phyloP scores from a whole-genome alignment of 2,113 vertebrate genomes.

The Anolis carolinensis region DNA sequence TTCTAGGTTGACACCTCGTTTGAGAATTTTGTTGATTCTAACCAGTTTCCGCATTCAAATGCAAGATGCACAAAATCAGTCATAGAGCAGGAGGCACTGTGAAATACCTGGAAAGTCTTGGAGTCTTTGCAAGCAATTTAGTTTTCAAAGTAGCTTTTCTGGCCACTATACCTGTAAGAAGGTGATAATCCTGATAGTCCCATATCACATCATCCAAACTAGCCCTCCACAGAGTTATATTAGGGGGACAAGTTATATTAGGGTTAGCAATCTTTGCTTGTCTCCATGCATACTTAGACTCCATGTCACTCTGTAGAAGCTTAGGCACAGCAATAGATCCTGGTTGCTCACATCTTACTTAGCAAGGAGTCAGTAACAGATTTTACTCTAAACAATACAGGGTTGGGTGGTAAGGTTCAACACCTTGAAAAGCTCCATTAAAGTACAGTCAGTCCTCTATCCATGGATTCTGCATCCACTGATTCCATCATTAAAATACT shows the following conservation, averaged over 20 bases:
- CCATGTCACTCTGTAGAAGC: no score
- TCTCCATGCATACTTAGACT: no score
- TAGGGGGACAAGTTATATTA: not conserved
- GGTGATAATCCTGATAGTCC: not conserved
- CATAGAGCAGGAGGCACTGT: not conserved
- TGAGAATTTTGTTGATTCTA: not conserved
- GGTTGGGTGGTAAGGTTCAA: no score
- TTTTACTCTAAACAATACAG: no score
- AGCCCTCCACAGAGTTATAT: no score
- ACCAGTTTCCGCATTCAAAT: not conserved
- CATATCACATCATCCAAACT: not conserved
- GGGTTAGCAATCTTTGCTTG: not conserved
- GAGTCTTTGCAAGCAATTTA: not conserved
- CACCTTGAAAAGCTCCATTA: no score
- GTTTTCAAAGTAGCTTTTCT: not conserved
- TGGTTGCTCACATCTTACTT: no score
- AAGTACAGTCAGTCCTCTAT: no score
- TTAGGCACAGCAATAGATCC: no score
- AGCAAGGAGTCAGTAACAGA: no score
- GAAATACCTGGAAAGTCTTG: not conserved
- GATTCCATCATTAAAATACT: no score
- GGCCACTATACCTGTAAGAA: not conserved
- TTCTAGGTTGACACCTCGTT: not conserved
- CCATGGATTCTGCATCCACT: no score
- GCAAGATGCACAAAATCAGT: not conserved